Evolutionary conservation across 2,797 vertebrate species (phyloP).

Genomic region (Uromys caudimaculatus): DNA sequence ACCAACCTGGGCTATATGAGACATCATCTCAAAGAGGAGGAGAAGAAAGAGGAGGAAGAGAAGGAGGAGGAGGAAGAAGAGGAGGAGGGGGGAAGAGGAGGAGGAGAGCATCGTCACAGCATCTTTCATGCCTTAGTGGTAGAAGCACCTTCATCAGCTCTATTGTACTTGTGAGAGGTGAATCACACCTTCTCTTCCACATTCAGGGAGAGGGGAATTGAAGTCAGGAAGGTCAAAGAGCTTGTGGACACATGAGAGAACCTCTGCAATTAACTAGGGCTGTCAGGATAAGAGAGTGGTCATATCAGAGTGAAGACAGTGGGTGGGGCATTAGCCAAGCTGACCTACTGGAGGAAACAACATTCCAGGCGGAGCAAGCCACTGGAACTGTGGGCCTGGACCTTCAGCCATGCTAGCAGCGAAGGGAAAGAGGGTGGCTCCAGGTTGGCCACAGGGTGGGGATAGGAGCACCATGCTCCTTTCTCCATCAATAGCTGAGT

Average conservation of each 20-base stretch:
- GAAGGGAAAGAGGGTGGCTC: background rate
- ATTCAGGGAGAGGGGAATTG: slow-evolving; percentile 29
- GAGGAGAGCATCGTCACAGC: background rate
- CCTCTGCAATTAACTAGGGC: background rate
- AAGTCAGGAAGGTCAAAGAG: background rate
- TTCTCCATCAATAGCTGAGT: background rate
- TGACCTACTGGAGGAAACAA: background rate
- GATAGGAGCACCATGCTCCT: no score
- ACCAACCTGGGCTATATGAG: background rate
- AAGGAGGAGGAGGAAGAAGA: background rate
- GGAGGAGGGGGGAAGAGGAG: background rate
- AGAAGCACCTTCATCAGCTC: background rate
- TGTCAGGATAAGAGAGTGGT: slow-evolving; percentile 1
- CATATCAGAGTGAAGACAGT: background rate
- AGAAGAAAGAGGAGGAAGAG: background rate
- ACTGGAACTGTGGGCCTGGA: background rate
- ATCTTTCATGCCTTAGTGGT: background rate
- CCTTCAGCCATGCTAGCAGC: background rate
- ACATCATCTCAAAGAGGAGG: background rate
- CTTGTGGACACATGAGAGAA: background rate
- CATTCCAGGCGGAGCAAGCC: background rate
- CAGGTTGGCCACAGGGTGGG: background rate
- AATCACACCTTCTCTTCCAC: background rate
- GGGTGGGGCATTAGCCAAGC: background rate
- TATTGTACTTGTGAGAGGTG: background rate